Percentiles rank a stretch among this genome's conserved stretches.
Evolutionary conservation across 2,113 vertebrate genomes (phyloP).

Genomic region (Chaetura pelagica): DNA sequence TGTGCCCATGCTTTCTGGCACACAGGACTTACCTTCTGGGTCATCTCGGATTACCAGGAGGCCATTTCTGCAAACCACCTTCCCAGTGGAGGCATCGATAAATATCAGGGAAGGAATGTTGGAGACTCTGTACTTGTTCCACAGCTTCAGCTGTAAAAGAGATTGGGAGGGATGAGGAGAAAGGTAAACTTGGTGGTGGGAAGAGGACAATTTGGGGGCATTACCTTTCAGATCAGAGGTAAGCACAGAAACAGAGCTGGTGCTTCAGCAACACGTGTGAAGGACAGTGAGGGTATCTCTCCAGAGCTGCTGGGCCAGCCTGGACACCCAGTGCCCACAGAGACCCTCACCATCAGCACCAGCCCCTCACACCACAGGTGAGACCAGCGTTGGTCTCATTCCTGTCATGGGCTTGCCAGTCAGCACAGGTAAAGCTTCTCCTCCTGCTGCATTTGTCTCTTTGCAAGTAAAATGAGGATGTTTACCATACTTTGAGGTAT

Average conservation of each 20-base stretch:
- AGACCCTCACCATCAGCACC: background rate
- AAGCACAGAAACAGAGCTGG: background rate
- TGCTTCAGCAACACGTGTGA: background rate
- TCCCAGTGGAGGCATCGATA: conserved; percentile 90
- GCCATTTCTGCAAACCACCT: conserved; percentile 94
- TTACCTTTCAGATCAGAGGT: background rate
- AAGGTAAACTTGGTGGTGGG: background rate
- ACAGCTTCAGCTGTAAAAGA: conserved; percentile 91
- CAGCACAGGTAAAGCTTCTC: background rate
- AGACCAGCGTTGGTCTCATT: accelerated
- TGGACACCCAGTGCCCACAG: accelerated
- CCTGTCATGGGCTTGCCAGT: accelerated
- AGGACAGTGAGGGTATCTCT: background rate
- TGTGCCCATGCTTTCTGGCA: background rate
- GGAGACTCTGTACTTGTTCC: conserved; percentile 99
- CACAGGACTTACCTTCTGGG: conserved; percentile 86
- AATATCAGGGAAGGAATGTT: conserved; percentile 98
- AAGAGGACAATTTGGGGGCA: background rate
- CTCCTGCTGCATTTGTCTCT: background rate
- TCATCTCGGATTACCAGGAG: conserved; percentile 95
- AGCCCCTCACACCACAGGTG: accelerated
- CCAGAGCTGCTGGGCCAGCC: background rate
- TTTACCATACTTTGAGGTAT: background rate
- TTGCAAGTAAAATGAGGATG: conserved; percentile 1
- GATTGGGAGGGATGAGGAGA: background rate